Percentiles rank a stretch among this genome's conserved stretches.
Evolutionary conservation across 2,888 invertebrate genomes (phyloP).

Genomic region (Orgyia antiqua): DNA sequence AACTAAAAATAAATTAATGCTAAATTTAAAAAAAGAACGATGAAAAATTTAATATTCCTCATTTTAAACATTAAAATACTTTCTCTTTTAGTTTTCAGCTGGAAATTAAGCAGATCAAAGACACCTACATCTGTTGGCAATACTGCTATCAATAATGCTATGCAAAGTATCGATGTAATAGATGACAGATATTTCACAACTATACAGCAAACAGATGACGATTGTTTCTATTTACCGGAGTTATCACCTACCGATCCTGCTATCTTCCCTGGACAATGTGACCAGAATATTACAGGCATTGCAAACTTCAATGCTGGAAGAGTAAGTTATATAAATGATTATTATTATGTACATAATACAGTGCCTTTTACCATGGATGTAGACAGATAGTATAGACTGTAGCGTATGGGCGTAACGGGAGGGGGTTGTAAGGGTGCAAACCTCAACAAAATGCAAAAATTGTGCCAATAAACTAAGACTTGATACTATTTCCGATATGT

Average conservation of each 20-base stretch:
- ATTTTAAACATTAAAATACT: too few species aligned
- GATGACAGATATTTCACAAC: constrained; percentile 39
- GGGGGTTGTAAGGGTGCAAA: too few species aligned
- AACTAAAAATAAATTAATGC: too few species aligned
- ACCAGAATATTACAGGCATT: constrained; percentile 34
- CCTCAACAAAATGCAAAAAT: too few species aligned
- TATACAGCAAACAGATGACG: constrained; percentile 35
- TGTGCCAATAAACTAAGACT: too few species aligned
- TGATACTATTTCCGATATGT: too few species aligned
- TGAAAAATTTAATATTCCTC: too few species aligned
- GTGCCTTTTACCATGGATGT: too few species aligned
- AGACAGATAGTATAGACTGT: too few species aligned
- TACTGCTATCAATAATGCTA: constrained; percentile 34
- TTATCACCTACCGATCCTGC: constrained; percentile 34
- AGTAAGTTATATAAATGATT: constrained; percentile 23
- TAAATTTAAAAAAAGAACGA: too few species aligned
- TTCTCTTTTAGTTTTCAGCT: constrained; percentile 60
- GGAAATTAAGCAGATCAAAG: constrained; percentile 51
- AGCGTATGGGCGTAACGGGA: too few species aligned
- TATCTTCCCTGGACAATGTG: constrained; percentile 46
- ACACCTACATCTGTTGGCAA: constrained; percentile 27
- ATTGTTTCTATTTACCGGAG: constrained; percentile 51
- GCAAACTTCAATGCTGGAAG: constrained; percentile 34
- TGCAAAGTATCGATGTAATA: constrained; percentile 33
- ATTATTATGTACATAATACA: not conserved